A percentile compares a stretch with the other conserved stretches of the same genome.
These are phyloP conservation scores for Chromis chromis DNA, from an alignment of 2,797 vertebrate species.

Conservation along the genomic window DNA sequence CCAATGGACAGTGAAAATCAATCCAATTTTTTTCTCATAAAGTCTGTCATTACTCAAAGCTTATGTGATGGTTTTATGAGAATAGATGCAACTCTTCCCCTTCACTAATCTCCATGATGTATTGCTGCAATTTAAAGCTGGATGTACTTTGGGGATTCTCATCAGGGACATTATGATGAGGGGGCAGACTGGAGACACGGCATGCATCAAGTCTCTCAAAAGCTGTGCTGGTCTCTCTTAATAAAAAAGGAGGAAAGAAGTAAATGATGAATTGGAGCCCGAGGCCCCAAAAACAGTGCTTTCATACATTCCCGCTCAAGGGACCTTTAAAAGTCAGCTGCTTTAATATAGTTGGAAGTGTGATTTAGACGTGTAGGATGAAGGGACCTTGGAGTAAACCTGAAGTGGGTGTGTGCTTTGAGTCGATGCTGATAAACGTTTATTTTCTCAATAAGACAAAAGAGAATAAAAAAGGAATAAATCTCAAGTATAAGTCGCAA, in stretches of 20 bases:
- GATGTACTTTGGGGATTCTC: slow-evolving; percentile 68
- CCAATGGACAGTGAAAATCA: slow-evolving; percentile 42
- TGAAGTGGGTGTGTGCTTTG: slow-evolving; percentile 14
- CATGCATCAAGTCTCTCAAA: slow-evolving; percentile 67
- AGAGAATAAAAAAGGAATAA: neutral
- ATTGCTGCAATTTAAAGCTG: slow-evolving; percentile 69
- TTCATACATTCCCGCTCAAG: slow-evolving; percentile 18
- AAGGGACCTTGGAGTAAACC: slow-evolving; percentile 11
- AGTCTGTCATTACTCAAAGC: slow-evolving; percentile 58
- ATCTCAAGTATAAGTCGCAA: neutral
- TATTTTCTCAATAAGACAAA: slow-evolving; percentile 15
- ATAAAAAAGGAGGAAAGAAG: slow-evolving; percentile 12
- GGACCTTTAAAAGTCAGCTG: slow-evolving; percentile 51
- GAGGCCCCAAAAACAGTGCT: slow-evolving; percentile 7
- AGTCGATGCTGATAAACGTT: slow-evolving; percentile 14
- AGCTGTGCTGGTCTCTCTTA: slow-evolving; percentile 24
- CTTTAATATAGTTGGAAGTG: slow-evolving; percentile 39
- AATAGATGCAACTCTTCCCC: slow-evolving; percentile 55
- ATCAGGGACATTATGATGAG: slow-evolving; percentile 65
- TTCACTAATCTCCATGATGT: slow-evolving; percentile 70
- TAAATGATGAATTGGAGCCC: slow-evolving; percentile 23
- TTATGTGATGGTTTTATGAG: slow-evolving; percentile 57
- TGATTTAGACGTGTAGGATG: slow-evolving; percentile 38
- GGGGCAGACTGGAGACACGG: slow-evolving; percentile 31
- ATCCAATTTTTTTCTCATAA: slow-evolving; percentile 48